Evolutionary conservation across 2,888 invertebrate species (phyloP), one percentile per base, ranked within the genome.

Genomic region (Caenorhabditis afra): DNA sequence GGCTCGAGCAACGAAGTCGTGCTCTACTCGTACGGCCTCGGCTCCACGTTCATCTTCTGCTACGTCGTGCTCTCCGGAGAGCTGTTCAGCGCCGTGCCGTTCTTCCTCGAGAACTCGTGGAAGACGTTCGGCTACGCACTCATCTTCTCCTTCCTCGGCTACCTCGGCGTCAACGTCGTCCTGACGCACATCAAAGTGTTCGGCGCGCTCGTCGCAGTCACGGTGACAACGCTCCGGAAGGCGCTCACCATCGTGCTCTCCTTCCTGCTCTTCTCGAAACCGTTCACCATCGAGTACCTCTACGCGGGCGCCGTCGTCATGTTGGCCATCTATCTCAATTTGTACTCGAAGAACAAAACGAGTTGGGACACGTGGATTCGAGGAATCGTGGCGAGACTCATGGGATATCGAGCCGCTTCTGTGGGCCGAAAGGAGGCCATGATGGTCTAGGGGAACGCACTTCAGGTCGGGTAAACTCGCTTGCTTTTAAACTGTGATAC

Each of bases 121-220:
- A 92, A 94, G 89, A 95, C 94, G 7, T 97, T 96, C 91, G 94
- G 94, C 3, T 95, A 95, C 91, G 95, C 95, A 39, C 92, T 95
- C 75, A 91, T 96, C 35, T 94, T 97, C 86, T 96, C 96, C 10
- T 86, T 95, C 4, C 94, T 95, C 29, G 97, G 97, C 1, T 98
- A 97, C 91, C 92, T 96, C 87, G 97, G 97, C 0, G 94, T 97
- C 62, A 96, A 96, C 90, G 94, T 97, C 44, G 97, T 98, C 4
- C 92, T 98, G 23, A 95, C 95, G 0, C 91, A 96, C 74, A 96
- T 98, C 0, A 93, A 95, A 86, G 94, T 82, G 7, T 94, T 94
- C 90, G 97, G 97, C 39, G 97, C 97, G 10, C 94, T 97, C 18
- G 93, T 95, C 44, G 96, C 97, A 0, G 97, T 96, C 0, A 97